These are phyloP conservation scores for Diaphora mendica DNA, from an alignment of 2,888 invertebrate genomes.

Conservation along the genomic window DNA sequence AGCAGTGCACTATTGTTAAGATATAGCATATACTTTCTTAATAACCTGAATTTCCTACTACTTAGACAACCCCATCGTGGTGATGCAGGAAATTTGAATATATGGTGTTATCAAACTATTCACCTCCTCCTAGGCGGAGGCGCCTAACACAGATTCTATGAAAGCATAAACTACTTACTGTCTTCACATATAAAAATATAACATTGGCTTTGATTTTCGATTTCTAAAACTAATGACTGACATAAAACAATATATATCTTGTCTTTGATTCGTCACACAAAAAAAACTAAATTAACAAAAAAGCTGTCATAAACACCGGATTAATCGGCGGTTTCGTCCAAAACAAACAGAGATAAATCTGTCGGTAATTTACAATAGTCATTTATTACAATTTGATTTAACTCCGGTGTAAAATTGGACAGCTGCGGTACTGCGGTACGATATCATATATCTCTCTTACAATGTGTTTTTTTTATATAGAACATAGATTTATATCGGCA, in stretches of 20 bases:
- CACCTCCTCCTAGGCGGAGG: too few relatives aligned
- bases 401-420: background rate
- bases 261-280: conserved; percentile 6
- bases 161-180: background rate
- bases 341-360: conserved; percentile 15
- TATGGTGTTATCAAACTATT: too few relatives aligned
- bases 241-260: background rate
- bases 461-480: background rate
- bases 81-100: background rate
- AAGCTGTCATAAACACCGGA: conserved; percentile 4
- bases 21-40: too few relatives aligned
- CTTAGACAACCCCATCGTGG: too few relatives aligned
- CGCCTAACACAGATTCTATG: background rate
- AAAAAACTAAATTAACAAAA: conserved; percentile 10
- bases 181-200: background rate
- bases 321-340: conserved; percentile 9
- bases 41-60: too few relatives aligned
- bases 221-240: background rate
- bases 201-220: background rate
- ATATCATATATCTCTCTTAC: background rate
- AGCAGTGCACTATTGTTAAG: too few relatives aligned
- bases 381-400: conserved; percentile 14
- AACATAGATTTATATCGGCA: too few relatives aligned
- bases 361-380: conserved; percentile 14
- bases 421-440: background rate